Conservation (phyloP, 1,140 invertebrate genomes). For the Plectrocnemia conspersa region DNA sequence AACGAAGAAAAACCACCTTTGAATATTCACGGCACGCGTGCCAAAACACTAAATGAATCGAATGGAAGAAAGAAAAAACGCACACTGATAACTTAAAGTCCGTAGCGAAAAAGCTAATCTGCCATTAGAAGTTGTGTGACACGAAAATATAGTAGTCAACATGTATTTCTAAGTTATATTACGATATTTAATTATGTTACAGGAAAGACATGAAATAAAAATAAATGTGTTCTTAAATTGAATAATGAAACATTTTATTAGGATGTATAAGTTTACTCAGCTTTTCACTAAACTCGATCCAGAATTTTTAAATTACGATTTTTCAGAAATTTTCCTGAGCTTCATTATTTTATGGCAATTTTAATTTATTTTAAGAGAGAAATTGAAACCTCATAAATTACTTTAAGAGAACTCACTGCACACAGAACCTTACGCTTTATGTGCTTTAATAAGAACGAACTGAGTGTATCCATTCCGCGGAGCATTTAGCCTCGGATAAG, state of each 20-base stretch:
- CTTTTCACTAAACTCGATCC: too few relatives aligned
- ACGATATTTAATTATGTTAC: background rate
- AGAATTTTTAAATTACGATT: too few relatives aligned
- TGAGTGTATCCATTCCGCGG: background rate
- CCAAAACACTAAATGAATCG: background rate
- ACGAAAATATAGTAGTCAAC: background rate
- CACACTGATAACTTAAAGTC: background rate
- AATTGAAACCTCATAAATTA: background rate
- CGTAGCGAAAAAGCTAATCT: background rate
- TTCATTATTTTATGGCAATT: too few relatives aligned
- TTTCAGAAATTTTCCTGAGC: too few relatives aligned
- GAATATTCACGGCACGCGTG: conserved; percentile 6
- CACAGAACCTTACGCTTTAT: background rate
- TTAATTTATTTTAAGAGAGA: background rate
- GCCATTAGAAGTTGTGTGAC: background rate
- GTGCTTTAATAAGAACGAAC: background rate
- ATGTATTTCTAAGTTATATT: background rate
- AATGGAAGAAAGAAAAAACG: background rate
- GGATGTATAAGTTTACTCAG: too few relatives aligned
- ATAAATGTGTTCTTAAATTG: background rate
- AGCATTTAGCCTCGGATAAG: background rate
- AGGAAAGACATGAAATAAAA: background rate
- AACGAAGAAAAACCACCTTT: background rate
- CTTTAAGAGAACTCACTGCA: background rate
- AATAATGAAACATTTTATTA: too few relatives aligned